Evolutionary conservation across 2,888 invertebrate genomes (phyloP).

Genomic region (Vannuccia rotundouncinata): DNA sequence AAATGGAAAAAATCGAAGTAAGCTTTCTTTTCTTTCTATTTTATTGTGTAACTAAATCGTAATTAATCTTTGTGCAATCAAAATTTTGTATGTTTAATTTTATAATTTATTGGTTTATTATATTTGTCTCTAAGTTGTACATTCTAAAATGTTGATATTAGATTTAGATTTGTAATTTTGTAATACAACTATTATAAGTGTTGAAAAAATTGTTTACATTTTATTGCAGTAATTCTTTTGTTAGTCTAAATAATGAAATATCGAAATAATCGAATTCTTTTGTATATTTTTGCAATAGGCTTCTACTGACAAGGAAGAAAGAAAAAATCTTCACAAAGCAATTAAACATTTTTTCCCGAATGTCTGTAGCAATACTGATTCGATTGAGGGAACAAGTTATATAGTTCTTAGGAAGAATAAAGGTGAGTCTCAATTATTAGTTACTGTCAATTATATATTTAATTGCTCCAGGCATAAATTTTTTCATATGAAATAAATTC

Average conservation of each 20-base stretch:
- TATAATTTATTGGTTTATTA: too few relatives aligned
- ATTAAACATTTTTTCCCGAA: slow-evolving; percentile 65
- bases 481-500: too few relatives aligned
- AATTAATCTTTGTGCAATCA: background rate
- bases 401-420: slow-evolving; percentile 51
- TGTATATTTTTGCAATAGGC: slow-evolving; percentile 42
- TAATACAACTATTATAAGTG: too few relatives aligned
- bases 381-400: slow-evolving; percentile 44
- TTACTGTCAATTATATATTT: too few relatives aligned
- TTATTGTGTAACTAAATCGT: background rate
- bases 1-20: background rate
- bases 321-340: slow-evolving; percentile 53
- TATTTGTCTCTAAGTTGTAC: too few relatives aligned
- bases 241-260: too few relatives aligned
- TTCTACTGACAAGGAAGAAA: slow-evolving; percentile 46
- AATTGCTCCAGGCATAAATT: too few relatives aligned
- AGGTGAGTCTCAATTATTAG: background rate
- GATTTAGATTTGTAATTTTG: too few relatives aligned
- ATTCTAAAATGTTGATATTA: too few relatives aligned
- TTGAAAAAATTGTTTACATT: too few relatives aligned
- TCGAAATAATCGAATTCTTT: too few relatives aligned
- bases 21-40: background rate
- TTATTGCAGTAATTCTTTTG: too few relatives aligned
- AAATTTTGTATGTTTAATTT: background rate
- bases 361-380: slow-evolving; percentile 44